Conservation (phyloP, 2,113 vertebrate genomes). For the Notarius quadriscutis region DNA sequence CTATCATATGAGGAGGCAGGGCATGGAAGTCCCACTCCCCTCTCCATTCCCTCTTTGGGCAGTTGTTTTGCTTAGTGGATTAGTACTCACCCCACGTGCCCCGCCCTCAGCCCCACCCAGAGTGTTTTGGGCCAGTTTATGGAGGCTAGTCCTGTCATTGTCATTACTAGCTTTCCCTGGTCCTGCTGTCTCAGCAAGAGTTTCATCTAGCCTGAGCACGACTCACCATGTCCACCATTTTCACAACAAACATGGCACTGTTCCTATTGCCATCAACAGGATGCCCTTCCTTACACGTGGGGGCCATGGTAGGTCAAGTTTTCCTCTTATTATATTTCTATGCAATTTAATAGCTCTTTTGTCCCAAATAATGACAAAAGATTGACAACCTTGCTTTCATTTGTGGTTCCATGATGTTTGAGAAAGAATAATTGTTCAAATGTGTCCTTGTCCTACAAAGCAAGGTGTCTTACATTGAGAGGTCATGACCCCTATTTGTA, state of each 20-base stretch:
- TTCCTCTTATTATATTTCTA: not conserved
- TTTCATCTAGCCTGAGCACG: constrained; percentile 92
- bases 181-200: constrained; percentile 79
- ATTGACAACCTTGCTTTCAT: not conserved
- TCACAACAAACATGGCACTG: constrained; percentile 90
- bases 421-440: not conserved
- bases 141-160: constrained; percentile 73
- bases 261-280: constrained; percentile 94
- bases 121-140: constrained; percentile 69
- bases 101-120: constrained; percentile 55
- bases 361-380: not conserved
- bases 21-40: constrained; percentile 61
- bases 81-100: constrained; percentile 60
- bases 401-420: not conserved
- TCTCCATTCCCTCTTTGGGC: constrained; percentile 60
- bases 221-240: constrained; percentile 94
- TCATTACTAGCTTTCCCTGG: constrained; percentile 74
- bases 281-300: constrained; percentile 91
- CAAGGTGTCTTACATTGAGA: not conserved
- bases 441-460: not conserved
- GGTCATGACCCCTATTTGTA: not conserved
- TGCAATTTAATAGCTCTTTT: not conserved
- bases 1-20: constrained; percentile 70
- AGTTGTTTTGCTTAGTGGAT: constrained; percentile 60
- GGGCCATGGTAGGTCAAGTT: constrained; percentile 84